Evolutionary conservation across 1,140 invertebrate genomes (phyloP).

Genomic region (Nasonia vitripennis): DNA sequence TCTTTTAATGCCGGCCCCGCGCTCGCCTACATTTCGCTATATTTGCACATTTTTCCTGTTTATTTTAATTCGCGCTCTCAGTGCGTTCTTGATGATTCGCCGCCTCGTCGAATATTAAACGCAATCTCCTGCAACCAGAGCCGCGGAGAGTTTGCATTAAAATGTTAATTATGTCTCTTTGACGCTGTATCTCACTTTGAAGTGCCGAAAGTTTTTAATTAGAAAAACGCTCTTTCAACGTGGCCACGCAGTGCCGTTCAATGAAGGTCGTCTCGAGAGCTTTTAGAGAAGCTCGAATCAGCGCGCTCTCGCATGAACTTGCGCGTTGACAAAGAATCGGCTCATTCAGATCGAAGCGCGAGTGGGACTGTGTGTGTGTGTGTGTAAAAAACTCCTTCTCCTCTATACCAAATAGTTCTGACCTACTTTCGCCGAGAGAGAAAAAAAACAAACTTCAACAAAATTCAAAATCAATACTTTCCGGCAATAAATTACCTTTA

Average conservation of each 20-base stretch:
- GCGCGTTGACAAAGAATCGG: too few species aligned
- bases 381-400: background rate
- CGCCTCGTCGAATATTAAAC: background rate
- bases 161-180: conserved; percentile 16
- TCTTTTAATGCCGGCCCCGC: background rate
- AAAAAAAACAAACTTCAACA: background rate
- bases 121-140: background rate
- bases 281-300: background rate
- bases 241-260: background rate
- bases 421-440: background rate
- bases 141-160: background rate
- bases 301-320: background rate
- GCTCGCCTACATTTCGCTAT: background rate
- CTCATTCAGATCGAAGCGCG: background rate
- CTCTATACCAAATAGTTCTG: background rate
- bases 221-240: background rate
- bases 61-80: background rate
- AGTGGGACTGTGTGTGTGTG: background rate
- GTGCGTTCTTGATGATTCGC: too few species aligned
- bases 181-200: background rate
- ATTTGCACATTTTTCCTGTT: background rate
- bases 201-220: conserved; percentile 2
- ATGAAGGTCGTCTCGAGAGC: background rate
- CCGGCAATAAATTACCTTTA: background rate
- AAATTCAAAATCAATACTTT: background rate